phyloP scores from a whole-genome alignment of 2,888 invertebrate genomes.

The Mylabris sibirica region DNA sequence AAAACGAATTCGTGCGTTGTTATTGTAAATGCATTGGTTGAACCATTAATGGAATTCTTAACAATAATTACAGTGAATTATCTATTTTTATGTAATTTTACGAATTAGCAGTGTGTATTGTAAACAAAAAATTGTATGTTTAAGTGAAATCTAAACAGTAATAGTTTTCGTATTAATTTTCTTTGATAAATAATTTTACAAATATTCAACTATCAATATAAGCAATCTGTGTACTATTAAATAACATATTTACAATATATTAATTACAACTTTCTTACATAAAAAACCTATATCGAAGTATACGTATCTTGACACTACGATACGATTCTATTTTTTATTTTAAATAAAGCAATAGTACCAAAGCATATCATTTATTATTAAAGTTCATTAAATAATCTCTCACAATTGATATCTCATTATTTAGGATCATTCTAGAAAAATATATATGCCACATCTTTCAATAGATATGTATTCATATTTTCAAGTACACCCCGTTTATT shows the following conservation, averaged over 20 bases:
- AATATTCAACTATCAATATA: slow-evolving; percentile 30
- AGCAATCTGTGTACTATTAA: slow-evolving; percentile 42
- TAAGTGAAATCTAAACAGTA: slow-evolving; percentile 12
- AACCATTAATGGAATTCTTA: background rate
- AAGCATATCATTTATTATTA: slow-evolving; percentile 49
- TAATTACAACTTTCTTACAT: slow-evolving; percentile 32
- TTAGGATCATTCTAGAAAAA: slow-evolving; percentile 54
- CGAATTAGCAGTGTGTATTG: slow-evolving; percentile 28
- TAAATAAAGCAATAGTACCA: slow-evolving; percentile 62
- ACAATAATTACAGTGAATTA: slow-evolving; percentile 4
- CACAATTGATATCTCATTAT: slow-evolving; percentile 36
- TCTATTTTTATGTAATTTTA: slow-evolving; percentile 10
- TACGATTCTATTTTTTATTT: slow-evolving; percentile 23
- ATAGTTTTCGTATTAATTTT: slow-evolving; percentile 32
- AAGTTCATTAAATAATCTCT: slow-evolving; percentile 36
- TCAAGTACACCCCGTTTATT: slow-evolving; percentile 48
- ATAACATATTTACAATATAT: slow-evolving; percentile 44
- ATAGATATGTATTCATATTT: slow-evolving; percentile 51
- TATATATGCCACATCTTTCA: slow-evolving; percentile 55
- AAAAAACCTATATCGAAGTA: slow-evolving; percentile 34
- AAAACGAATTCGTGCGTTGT: slow-evolving; percentile 26
- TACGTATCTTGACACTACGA: slow-evolving; percentile 26
- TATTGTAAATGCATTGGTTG: slow-evolving; percentile 31
- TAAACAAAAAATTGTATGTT: slow-evolving; percentile 30
- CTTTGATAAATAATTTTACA: slow-evolving; percentile 34